A percentile compares a stretch with the other conserved stretches of the same genome.
These are phyloP conservation scores for Rhabdomys dilectus DNA, from an alignment of 2,113 vertebrate genomes.

Conservation along the genomic window DNA sequence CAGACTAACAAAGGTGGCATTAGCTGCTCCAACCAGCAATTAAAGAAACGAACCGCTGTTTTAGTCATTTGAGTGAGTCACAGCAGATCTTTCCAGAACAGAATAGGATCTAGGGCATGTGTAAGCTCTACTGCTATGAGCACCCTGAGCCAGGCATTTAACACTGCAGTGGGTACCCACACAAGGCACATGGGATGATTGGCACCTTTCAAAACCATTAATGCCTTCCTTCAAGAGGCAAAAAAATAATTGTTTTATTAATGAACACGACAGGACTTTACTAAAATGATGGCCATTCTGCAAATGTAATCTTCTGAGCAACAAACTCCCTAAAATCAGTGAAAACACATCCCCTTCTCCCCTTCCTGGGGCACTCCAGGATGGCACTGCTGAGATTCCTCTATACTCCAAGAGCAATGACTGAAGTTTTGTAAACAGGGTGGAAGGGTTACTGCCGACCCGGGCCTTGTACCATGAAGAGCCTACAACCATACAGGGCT, in stretches of 20 bases:
- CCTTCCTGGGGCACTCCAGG: not conserved
- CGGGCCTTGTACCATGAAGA: not conserved
- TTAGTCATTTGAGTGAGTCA: conserved; percentile 81
- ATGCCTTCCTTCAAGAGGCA: not conserved
- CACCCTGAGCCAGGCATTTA: not conserved
- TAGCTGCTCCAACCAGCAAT: conserved; percentile 76
- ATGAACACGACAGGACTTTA: not conserved
- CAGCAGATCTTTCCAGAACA: conserved; percentile 57
- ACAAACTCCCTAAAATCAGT: not conserved
- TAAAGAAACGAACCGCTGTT: conserved; percentile 76
- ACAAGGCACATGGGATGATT: not conserved
- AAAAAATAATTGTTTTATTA: not conserved
- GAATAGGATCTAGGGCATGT: not conserved
- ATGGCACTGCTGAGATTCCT: not conserved
- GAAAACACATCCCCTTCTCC: not conserved
- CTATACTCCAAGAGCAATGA: not conserved
- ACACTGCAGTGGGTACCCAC: not conserved
- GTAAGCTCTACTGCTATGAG: not conserved
- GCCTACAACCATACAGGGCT: not conserved
- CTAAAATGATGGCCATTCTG: not conserved
- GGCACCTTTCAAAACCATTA: not conserved
- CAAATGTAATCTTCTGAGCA: conserved; percentile 8
- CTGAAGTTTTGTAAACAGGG: not conserved
- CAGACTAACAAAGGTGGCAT: conserved; percentile 58
- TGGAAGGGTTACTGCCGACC: not conserved